Evolutionary conservation across 2,113 vertebrate species (phyloP), one percentile per base, ranked within the genome.

Genomic region (Bos javanicus): DNA sequence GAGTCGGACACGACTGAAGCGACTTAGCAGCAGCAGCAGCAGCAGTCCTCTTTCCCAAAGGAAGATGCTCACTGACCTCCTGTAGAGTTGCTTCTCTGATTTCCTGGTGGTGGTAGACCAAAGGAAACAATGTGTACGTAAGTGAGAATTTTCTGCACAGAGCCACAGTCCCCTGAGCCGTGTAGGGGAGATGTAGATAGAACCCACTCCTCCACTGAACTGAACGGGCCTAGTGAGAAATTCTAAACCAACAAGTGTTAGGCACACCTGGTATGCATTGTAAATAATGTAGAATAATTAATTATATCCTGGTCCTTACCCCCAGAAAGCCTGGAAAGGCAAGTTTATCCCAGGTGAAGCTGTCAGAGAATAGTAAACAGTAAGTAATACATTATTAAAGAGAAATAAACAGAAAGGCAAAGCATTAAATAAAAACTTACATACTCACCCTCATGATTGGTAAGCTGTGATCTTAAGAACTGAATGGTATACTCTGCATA

Each of bases 21-120:
- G 48, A 48, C 48, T 48, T 48, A 48, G 48, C 48, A 48, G 48
- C 48, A 48, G 48, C 48, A 48, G 48, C 3, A 48, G 48, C 48
- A 48, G 48, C 48, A 78, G 36, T 67, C n/a, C 17, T 80, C 13
- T 87, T 87, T 94, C 19, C 82, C 59, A 95, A 81, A 96, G 48
- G 64, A 91, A 36, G 7, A 30, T 80, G n/a, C 25, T 86, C 59
- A 71, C 36, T 90, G 43, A 36, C 54, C 91, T 80, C 54, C 94
- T 80, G 11, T 67, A 93, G 71, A 93, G 39, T 90, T 97, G 94
- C 84, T 83, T 91, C 54, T 82, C 91, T 96, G 43, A 16, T 48
- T 39, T 94, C n/a, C 56, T 50, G 50, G 48, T 59, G 43, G 43
- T 4, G 52, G 52, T 76, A 71, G 26, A 62, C 93, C 80, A 90